A percentile compares a stretch with the other conserved stretches of the same genome.
These are phyloP conservation scores for Antigone vipio DNA, from an alignment of 2,113 vertebrate genomes.

Conservation along the genomic window DNA sequence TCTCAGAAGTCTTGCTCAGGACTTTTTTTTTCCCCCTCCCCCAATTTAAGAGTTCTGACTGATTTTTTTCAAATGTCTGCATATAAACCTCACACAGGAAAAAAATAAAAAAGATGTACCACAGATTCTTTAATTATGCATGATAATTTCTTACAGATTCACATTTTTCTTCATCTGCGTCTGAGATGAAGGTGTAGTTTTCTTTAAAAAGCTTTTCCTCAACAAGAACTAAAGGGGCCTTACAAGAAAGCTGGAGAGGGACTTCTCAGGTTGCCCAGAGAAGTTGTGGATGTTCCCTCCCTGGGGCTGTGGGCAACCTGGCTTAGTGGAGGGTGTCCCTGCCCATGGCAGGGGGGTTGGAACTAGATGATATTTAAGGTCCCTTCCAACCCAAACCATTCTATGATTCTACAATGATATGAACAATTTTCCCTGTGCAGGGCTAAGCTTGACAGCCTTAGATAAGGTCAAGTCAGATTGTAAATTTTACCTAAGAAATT, in stretches of 20 bases:
- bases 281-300: too few species aligned
- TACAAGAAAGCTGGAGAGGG: too few species aligned
- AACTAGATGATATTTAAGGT: too few species aligned
- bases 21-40: not conserved
- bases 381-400: too few species aligned
- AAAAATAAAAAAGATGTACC: not conserved
- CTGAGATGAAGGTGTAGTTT: not conserved
- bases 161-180: not conserved
- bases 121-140: not conserved
- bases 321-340: too few species aligned
- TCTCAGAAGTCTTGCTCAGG: not conserved
- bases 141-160: not conserved
- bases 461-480: not conserved
- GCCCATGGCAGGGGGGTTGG: too few species aligned
- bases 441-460: not conserved
- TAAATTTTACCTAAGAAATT: not conserved
- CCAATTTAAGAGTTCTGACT: not conserved
- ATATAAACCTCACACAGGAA: not conserved
- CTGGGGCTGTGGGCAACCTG: too few species aligned
- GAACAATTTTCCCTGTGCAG: not conserved
- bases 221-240: not conserved
- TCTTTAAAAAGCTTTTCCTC: not conserved
- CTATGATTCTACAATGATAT: too few species aligned
- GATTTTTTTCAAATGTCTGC: constrained; percentile 13
- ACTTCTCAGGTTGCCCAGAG: too few species aligned